Base-by-base conservation (phyloP, 2,888 invertebrate genomes). In the Ornithoptera alexandrae region DNA sequence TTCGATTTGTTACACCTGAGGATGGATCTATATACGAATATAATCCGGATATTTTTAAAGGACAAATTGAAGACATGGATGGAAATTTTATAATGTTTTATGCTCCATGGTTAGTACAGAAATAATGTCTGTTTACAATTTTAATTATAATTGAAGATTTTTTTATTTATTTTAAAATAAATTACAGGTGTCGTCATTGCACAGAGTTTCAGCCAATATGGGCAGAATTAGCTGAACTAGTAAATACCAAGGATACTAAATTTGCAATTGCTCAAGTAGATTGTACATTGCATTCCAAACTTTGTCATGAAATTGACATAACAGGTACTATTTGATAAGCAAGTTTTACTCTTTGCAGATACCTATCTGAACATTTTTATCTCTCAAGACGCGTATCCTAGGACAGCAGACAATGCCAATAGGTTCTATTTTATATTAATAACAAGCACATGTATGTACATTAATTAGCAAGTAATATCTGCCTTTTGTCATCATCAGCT, bases 111-210 rank as follows among this genome's bases (percentile, higher is more conserved):
- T 96, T 89, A 93, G 94, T 88, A 78, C 18, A 53, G n/a, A n/a
- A 53, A n/a, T 5, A n/a, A n/a, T n/a, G 1, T 53, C 5, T 53
- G 1, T n/a, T 53, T 12, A 53, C n/a, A 53, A 53, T 12, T 18
- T 18, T 53, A 18, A 53, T 53, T 53, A 30, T 3, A 30, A 30
- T 30, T n/a, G 18, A 6, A 53, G 18, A 53, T 2, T n/a, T 7
- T 18, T 53, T 18, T 50, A n/a, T n/a, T 53, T 6, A 53, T 53
- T 7, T 12, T 39, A 63, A 30, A 20, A 53, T n/a, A 63, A 46
- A n/a, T 53, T 62, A 22, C 72, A 97, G 98, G 97, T 97, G 97
- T 81, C 96, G 96, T 0, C 96, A 97, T 83, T 97, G 97, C 84
- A 96, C 96, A 84, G 93, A 94, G 78, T 93, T 97, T 68, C 93